phyloP scores from a whole-genome alignment of 2,888 invertebrate genomes.

The Catocala fraxini region DNA sequence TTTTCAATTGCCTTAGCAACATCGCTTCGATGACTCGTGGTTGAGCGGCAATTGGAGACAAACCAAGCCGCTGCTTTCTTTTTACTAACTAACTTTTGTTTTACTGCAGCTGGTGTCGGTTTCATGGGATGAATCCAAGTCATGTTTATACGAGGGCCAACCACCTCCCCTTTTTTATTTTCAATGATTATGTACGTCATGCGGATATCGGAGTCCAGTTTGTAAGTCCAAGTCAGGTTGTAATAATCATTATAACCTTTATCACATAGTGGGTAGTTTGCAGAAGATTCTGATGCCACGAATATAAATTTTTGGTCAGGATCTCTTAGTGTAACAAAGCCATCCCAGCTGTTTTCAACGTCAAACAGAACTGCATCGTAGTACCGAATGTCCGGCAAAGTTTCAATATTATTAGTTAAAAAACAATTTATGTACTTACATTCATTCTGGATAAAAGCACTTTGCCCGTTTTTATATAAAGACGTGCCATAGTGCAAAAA shows the following conservation, averaged over 20 bases:
- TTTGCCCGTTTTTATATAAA: conserved; percentile 60
- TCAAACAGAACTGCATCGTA: conserved; percentile 87
- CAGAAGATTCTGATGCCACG: conserved; percentile 68
- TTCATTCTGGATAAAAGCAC: conserved; percentile 61
- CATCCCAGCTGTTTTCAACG: conserved; percentile 71
- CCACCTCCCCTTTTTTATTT: conserved; percentile 58
- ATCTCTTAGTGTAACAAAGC: conserved; percentile 61
- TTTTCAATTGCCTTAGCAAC: conserved; percentile 50
- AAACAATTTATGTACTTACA: conserved; percentile 80
- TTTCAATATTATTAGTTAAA: conserved; percentile 67
- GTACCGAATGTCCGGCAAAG: conserved; percentile 64
- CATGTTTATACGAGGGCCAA: conserved; percentile 75
- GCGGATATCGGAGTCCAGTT: conserved; percentile 69
- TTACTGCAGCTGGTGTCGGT: conserved; percentile 53
- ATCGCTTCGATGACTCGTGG: conserved; percentile 49
- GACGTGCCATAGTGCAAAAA: conserved; percentile 54
- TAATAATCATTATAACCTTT: conserved; percentile 63
- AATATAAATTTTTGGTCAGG: conserved; percentile 83
- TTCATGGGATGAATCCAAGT: conserved; percentile 62
- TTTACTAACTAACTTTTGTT: conserved; percentile 60
- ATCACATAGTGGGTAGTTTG: conserved; percentile 64
- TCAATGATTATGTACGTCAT: conserved; percentile 63
- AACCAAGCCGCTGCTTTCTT: conserved; percentile 76
- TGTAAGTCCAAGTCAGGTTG: conserved; percentile 76
- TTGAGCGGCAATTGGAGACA: conserved; percentile 66